These are phyloP conservation scores for Heliocidaris tuberculata DNA, from an alignment of 35 echinoderm and acorn worm genomes.

Conservation along the genomic window DNA sequence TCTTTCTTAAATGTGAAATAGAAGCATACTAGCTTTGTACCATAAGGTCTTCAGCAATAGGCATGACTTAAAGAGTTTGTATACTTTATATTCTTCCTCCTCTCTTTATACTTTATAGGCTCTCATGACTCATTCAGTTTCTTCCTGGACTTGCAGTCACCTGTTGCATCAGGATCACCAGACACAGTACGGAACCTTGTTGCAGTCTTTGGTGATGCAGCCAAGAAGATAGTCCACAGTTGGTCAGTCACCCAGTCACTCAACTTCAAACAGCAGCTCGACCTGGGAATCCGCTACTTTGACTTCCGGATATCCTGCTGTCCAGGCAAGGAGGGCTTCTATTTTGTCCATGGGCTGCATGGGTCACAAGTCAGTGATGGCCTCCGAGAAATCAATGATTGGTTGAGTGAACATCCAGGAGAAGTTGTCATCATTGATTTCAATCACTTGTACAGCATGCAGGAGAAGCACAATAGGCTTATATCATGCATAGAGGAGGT, in stretches of 20 bases:
- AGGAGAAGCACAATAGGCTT: slow-evolving; percentile 48
- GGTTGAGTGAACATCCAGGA: slow-evolving; percentile 64
- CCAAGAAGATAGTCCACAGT: slow-evolving; percentile 71
- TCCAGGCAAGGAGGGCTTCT: slow-evolving; percentile 51
- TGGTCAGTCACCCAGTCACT: slow-evolving; percentile 77
- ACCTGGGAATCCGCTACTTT: slow-evolving; percentile 76
- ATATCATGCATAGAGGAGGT: slow-evolving; percentile 19
- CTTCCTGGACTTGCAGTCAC: slow-evolving; percentile 54
- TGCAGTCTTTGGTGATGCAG: slow-evolving; percentile 63
- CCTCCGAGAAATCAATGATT: slow-evolving; percentile 65
- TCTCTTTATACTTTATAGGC: slow-evolving; percentile 57
- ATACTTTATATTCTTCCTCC: background rate
- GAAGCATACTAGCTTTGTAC: too few species aligned
- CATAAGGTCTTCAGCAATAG: too few species aligned
- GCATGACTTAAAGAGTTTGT: too few species aligned
- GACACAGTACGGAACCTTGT: slow-evolving; percentile 83
- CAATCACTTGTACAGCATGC: slow-evolving; percentile 76
- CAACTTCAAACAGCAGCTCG: slow-evolving; percentile 69
- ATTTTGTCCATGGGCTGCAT: slow-evolving; percentile 80
- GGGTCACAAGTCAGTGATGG: slow-evolving; percentile 49
- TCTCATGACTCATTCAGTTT: slow-evolving; percentile 82
- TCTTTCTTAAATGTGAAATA: too few species aligned
- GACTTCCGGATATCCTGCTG: slow-evolving; percentile 67
- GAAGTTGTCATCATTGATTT: slow-evolving; percentile 80
- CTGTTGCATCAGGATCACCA: slow-evolving; percentile 69